Evolutionary conservation across 2,797 vertebrate species (phyloP).

Genomic region (Muscicapa striata): DNA sequence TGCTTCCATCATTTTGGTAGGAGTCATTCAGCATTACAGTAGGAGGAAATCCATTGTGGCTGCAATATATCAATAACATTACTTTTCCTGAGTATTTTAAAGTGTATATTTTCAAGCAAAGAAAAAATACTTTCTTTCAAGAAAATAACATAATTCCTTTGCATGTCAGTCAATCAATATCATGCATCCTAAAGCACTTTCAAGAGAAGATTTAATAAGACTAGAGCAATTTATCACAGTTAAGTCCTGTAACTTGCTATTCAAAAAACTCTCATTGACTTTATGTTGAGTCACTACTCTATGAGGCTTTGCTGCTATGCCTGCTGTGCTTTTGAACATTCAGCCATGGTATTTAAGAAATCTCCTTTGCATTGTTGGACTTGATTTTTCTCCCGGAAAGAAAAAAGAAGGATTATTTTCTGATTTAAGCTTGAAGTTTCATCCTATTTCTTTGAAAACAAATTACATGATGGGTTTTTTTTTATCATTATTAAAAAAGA

Average conservation of each 20-base stretch:
- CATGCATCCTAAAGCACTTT: not conserved
- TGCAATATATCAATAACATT: not conserved
- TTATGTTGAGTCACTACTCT: not conserved
- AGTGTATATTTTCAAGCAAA: not conserved
- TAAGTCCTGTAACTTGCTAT: not conserved
- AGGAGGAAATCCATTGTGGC: not conserved
- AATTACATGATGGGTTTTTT: not conserved
- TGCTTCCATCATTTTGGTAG: not conserved
- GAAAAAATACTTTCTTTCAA: not conserved
- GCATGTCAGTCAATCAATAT: not conserved
- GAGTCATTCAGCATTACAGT: not conserved
- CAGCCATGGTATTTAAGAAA: not conserved
- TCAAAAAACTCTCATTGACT: not conserved
- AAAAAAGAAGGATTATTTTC: not conserved
- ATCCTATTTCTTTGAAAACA: not conserved
- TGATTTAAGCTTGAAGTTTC: not conserved
- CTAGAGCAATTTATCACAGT: not conserved
- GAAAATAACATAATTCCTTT: not conserved
- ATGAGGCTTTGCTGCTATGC: not conserved
- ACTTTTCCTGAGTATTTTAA: not conserved
- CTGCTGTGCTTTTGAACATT: not conserved
- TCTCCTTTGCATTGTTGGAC: not conserved
- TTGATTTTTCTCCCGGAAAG: not conserved
- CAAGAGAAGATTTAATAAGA: slow-evolving; percentile 1
- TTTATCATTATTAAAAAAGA: not conserved